A percentile compares a stretch with the other conserved stretches of the same genome.
These are phyloP conservation scores for Cephus pygmeus DNA, from an alignment of 2,888 invertebrate genomes.

Conservation along the genomic window DNA sequence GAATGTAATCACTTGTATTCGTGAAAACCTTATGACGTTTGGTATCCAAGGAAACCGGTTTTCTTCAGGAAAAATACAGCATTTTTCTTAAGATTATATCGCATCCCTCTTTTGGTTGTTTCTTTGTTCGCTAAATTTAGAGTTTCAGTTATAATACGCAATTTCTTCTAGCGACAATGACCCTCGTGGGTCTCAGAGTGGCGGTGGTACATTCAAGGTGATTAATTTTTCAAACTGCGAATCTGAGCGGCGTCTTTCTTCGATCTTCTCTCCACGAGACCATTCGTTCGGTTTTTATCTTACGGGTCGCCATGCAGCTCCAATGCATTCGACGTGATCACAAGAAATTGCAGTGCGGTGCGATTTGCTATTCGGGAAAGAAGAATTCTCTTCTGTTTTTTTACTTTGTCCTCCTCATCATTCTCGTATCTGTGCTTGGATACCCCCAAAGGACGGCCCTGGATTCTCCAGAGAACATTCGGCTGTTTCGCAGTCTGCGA, in stretches of 20 bases:
- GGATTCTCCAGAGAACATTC: constrained; percentile 38
- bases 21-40: neutral
- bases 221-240: neutral
- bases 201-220: neutral
- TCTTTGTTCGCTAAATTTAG: neutral
- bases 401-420: neutral
- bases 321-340: neutral
- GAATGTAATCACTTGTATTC: neutral
- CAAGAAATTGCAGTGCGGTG: neutral
- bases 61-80: neutral
- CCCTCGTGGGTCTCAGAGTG: neutral
- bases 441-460: constrained; percentile 35
- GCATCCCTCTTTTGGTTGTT: neutral
- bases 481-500: constrained; percentile 32
- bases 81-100: too few relatives aligned
- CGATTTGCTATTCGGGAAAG: neutral
- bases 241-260: neutral
- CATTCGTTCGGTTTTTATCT: neutral
- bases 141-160: neutral
- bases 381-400: neutral
- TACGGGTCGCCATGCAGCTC: neutral
- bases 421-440: neutral
- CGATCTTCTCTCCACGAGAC: neutral
- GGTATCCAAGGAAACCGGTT: neutral
- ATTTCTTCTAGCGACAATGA: too few relatives aligned